Conservation (phyloP, 2,797 vertebrate genomes). For the Phalanger gymnotis region DNA sequence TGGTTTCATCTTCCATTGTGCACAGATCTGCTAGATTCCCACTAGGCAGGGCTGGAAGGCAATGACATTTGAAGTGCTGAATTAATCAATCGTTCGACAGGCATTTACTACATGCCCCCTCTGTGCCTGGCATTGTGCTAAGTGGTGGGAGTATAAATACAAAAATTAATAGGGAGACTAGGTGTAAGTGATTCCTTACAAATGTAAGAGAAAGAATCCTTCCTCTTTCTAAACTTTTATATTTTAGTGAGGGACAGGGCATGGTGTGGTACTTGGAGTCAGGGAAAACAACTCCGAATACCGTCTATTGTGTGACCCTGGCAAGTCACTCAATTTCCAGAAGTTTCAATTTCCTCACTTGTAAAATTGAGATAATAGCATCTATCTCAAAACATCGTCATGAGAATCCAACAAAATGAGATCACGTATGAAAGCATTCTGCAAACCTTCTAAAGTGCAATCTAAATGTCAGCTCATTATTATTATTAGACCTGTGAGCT, state of each 20-base stretch:
- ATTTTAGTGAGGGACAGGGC: background rate
- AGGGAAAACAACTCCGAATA: background rate
- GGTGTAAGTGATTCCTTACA: background rate
- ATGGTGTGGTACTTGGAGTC: background rate
- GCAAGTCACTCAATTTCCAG: background rate
- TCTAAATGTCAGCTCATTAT: background rate
- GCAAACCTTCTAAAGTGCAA: background rate
- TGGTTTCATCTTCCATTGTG: background rate
- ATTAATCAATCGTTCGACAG: conserved; percentile 5
- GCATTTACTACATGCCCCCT: background rate
- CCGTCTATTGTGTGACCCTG: background rate
- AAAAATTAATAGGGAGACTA: background rate
- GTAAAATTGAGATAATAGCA: background rate
- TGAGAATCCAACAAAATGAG: background rate
- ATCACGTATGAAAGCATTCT: background rate
- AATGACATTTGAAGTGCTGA: conserved; percentile 32
- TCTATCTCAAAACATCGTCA: background rate
- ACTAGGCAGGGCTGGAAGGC: background rate
- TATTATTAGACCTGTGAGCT: background rate
- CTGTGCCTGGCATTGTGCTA: background rate
- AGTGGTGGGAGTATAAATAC: background rate
- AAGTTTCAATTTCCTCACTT: background rate
- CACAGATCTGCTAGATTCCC: background rate
- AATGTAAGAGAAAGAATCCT: background rate
- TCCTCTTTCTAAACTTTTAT: background rate